Evolutionary conservation across 2,888 invertebrate genomes (phyloP).

Genomic region (Sphinx pinastri): DNA sequence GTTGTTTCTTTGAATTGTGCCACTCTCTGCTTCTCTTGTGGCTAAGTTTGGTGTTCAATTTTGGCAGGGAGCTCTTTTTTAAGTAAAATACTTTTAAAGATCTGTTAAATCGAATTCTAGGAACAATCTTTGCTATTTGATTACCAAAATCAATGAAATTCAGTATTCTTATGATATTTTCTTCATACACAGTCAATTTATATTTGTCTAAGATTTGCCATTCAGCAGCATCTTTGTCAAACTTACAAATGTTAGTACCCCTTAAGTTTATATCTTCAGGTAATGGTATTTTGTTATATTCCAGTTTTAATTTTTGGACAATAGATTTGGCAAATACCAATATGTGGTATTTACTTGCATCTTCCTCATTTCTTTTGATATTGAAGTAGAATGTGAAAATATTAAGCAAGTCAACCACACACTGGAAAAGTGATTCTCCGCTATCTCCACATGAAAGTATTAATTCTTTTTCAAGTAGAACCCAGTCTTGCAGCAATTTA

Average conservation of each 20-base stretch:
- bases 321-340: slow-evolving; percentile 63
- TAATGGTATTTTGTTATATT: slow-evolving; percentile 86
- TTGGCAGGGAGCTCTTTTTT: slow-evolving; percentile 64
- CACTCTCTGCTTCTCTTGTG: slow-evolving; percentile 74
- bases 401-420: slow-evolving; percentile 91
- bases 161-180: slow-evolving; percentile 89
- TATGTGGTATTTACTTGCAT: slow-evolving; percentile 54
- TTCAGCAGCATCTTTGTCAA: slow-evolving; percentile 87
- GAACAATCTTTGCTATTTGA: slow-evolving; percentile 86
- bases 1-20: slow-evolving; percentile 73
- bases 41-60: slow-evolving; percentile 66
- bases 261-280: slow-evolving; percentile 90
- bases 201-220: slow-evolving; percentile 86
- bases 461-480: slow-evolving; percentile 90
- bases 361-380: slow-evolving; percentile 49
- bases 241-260: slow-evolving; percentile 87
- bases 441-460: slow-evolving; percentile 91
- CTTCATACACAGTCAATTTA: slow-evolving; percentile 85
- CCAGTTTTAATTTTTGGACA: slow-evolving; percentile 81
- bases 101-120: slow-evolving; percentile 87
- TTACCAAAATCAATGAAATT: slow-evolving; percentile 92
- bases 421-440: slow-evolving; percentile 90
- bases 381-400: slow-evolving; percentile 89
- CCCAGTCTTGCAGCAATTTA: slow-evolving; percentile 93
- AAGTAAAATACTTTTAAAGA: slow-evolving; percentile 74